phyloP scores from a whole-genome alignment of 2,888 invertebrate genomes.

The Macropis europaea region DNA sequence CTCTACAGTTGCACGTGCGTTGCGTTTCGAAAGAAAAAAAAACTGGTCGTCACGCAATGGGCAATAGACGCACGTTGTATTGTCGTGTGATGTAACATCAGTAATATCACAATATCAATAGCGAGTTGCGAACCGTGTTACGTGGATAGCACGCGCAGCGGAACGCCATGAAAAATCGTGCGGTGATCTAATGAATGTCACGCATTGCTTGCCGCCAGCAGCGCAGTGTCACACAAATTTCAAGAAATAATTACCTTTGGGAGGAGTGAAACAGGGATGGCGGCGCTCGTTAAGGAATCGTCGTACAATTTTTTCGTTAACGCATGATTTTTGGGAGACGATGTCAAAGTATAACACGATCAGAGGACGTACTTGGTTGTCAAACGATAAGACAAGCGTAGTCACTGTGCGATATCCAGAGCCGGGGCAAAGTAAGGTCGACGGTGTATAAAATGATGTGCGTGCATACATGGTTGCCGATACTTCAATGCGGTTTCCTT shows the following conservation, averaged over 20 bases:
- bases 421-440: conserved; percentile 22
- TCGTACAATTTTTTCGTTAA: too few relatives aligned
- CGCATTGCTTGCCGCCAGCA: neutral
- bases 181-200: neutral
- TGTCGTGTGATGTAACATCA: neutral
- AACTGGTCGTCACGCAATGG: neutral
- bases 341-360: too few relatives aligned
- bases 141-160: too few relatives aligned
- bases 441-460: neutral
- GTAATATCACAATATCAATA: neutral
- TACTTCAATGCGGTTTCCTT: neutral
- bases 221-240: neutral
- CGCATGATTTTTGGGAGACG: too few relatives aligned
- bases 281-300: too few relatives aligned
- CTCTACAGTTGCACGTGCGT: neutral
- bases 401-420: conserved; percentile 15
- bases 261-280: too few relatives aligned
- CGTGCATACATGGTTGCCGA: neutral
- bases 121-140: neutral
- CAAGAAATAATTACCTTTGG: too few relatives aligned
- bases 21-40: neutral
- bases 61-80: neutral
- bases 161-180: neutral
- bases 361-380: neutral
- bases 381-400: conserved; percentile 10